phyloP scores from a whole-genome alignment of 2,797 vertebrate genomes.

The Gila robusta region DNA sequence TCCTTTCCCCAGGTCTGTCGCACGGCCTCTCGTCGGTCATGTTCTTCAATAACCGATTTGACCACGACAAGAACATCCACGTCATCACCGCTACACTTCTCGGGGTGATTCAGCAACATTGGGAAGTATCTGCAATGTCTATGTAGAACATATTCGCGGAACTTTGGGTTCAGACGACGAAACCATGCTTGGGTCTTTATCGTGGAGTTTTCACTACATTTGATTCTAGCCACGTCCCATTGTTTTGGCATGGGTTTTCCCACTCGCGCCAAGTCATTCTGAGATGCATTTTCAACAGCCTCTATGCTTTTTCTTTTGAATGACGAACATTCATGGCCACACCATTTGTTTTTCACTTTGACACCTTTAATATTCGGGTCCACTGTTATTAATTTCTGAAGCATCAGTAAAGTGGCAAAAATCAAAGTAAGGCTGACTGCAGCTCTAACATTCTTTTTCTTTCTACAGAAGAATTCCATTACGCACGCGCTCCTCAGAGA shows the following conservation, averaged over 20 bases:
- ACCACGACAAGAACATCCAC: conserved; percentile 83
- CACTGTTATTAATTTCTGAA: conserved; percentile 79
- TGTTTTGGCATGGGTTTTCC: conserved; percentile 32
- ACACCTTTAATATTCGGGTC: conserved; percentile 70
- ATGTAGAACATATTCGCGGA: conserved; percentile 85
- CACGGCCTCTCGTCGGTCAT: conserved; percentile 83
- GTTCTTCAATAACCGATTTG: conserved; percentile 85
- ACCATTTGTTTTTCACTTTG: conserved; percentile 64
- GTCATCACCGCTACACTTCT: conserved; percentile 78
- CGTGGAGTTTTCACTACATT: conserved; percentile 76
- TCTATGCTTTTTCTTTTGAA: conserved; percentile 60
- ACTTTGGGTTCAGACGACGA: conserved; percentile 76
- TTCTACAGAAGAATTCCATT: conserved; percentile 79
- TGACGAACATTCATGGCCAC: conserved; percentile 64
- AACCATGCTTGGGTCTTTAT: conserved; percentile 78
- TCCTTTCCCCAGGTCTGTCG: conserved; percentile 83
- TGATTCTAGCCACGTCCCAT: conserved; percentile 78
- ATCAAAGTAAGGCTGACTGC: conserved; percentile 80
- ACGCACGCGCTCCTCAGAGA: conserved; percentile 49
- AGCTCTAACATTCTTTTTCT: conserved; percentile 79
- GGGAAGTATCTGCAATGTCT: conserved; percentile 86
- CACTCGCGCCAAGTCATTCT: conserved; percentile 8
- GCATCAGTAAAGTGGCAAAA: conserved; percentile 80
- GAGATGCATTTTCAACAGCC: conserved; percentile 43
- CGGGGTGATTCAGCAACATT: conserved; percentile 85